Base-by-base conservation (phyloP, 2,797 vertebrate genomes). In the Rhinogobio ventralis region DNA sequence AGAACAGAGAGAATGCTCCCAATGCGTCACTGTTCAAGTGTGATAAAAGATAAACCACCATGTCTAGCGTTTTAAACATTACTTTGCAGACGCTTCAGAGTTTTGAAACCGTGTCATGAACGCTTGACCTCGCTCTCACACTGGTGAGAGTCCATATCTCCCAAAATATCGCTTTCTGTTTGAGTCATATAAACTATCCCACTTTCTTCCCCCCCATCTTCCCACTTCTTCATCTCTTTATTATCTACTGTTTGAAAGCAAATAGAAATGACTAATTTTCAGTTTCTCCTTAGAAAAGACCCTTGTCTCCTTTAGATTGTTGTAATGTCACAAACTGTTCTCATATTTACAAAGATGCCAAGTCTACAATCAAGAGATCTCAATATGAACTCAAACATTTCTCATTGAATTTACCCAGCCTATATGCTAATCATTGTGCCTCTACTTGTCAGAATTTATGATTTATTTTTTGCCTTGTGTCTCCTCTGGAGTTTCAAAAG, bases 51-150 rank as follows among this genome's bases (percentile, higher is more conserved):
- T 87, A 74, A 64, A 81, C 73, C 83, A 53, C 62, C 51, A 83
- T 80, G 85, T 71, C 89, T 91, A 87, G 20, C 15, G n/a, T 76
- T 85, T 82, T 57, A 45, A 69, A 78, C 66, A 69, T 7, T 46
- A 64, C 71, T 60, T 69, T 60, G 28, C 39, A 74, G 42, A 73
- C 9, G 53, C 19, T 15, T 28, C 53, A n/a, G 74, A 71, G 67
- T 78, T 75, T 76, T 19, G 11, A 82, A 69, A 77, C 42, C 14
- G 7, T 64, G 62, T 71, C 28, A 76, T 69, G 13, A 53, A 49
- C 36, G 36, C 75, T 85, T 88, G 74, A 79, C 73, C 82, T 67
- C 33, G 15, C 68, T 62, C 62, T 62, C 67, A 85, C 79, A 82
- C 73, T 53, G 57, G 67, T 57, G 55, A 69, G 10, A 57, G 33